Percentiles rank a stretch among this genome's conserved stretches.
Evolutionary conservation across 2,113 vertebrate species (phyloP).

Genomic region (Scomber japonicus): DNA sequence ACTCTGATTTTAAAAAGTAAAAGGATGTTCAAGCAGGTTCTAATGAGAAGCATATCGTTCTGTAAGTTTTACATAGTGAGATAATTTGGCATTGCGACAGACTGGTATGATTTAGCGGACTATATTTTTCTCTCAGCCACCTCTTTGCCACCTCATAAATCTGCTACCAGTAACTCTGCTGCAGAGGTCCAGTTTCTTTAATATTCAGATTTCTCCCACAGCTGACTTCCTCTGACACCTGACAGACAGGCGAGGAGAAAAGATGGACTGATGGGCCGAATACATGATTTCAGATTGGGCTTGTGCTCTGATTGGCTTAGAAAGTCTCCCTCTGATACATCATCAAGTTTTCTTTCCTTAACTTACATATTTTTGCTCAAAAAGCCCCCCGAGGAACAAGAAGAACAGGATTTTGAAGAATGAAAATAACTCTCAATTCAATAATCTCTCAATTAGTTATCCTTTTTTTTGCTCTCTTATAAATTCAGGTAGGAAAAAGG

Average conservation of each 20-base stretch:
- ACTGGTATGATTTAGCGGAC: slow-evolving; percentile 77
- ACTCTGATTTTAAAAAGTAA: slow-evolving; percentile 19
- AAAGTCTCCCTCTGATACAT: slow-evolving; percentile 7
- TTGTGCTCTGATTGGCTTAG: neutral
- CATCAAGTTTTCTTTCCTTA: neutral
- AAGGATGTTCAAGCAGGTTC: slow-evolving; percentile 50
- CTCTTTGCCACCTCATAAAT: slow-evolving; percentile 78
- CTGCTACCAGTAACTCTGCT: slow-evolving; percentile 68
- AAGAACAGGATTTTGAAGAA: neutral
- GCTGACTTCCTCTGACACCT: slow-evolving; percentile 29
- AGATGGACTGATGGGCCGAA: slow-evolving; percentile 25
- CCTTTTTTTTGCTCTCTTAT: neutral
- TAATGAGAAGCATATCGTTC: slow-evolving; percentile 69
- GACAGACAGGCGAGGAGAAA: slow-evolving; percentile 47
- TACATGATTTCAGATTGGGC: slow-evolving; percentile 11
- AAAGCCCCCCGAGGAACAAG: neutral
- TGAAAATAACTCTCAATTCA: neutral
- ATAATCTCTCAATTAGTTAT: neutral
- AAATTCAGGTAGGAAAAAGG: neutral
- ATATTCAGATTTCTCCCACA: slow-evolving; percentile 54
- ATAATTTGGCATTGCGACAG: slow-evolving; percentile 79
- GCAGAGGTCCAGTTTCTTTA: slow-evolving; percentile 63
- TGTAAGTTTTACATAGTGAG: slow-evolving; percentile 72
- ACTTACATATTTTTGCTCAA: neutral
- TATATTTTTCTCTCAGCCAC: slow-evolving; percentile 77